Conservation (phyloP, 1,140 invertebrate species). For the Teleogryllus occipitalis region DNA sequence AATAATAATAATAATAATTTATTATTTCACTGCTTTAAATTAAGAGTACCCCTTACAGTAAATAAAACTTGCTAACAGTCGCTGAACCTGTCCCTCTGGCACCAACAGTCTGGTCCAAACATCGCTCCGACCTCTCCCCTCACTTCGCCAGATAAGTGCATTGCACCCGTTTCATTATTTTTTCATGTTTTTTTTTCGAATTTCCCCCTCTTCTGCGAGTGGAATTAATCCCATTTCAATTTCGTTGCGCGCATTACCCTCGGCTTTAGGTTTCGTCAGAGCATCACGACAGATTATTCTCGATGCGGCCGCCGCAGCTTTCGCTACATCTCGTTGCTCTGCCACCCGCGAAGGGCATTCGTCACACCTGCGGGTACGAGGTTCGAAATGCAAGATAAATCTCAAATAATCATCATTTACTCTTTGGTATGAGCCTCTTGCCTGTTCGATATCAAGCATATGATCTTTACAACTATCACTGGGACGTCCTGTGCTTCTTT, state of each 20-base stretch:
- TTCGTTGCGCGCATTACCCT: background rate
- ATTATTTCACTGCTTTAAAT: no score
- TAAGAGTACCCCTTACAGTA: no score
- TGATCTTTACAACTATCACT: no score
- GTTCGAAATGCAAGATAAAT: no score
- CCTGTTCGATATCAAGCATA: no score
- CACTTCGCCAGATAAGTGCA: background rate
- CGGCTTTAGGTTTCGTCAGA: background rate
- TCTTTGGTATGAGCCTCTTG: no score
- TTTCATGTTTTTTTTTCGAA: background rate
- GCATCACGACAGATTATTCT: background rate
- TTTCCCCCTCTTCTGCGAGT: background rate
- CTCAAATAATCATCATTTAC: no score
- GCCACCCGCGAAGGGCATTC: background rate
- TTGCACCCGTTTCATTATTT: background rate
- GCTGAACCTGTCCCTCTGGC: no score
- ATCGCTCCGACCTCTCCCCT: background rate
- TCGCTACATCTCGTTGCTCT: background rate
- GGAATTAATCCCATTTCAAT: background rate
- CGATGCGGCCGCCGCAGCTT: background rate
- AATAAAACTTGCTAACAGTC: no score
- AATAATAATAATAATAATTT: no score
- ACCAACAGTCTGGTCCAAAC: background rate
- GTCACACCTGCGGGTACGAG: no score
- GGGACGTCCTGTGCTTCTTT: no score